Conservation (phyloP, 2,113 vertebrate species). For the Aspiorhynchus laticeps region DNA sequence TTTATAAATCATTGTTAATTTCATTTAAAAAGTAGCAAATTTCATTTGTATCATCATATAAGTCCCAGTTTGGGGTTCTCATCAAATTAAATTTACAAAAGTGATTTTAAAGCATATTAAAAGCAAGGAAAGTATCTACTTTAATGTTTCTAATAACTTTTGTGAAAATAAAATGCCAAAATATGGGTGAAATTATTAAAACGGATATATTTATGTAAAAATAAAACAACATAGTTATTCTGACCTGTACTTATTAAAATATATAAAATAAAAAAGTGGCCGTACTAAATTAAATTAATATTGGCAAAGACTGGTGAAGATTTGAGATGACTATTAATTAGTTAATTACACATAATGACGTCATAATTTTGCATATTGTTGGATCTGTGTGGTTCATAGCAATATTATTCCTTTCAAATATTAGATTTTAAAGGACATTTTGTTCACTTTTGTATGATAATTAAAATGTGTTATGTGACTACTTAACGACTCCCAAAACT, state of each 20-base stretch:
- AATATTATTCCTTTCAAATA: neutral
- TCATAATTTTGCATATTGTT: neutral
- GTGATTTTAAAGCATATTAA: too few species aligned
- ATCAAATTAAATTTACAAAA: too few species aligned
- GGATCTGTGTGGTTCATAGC: neutral
- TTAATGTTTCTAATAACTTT: neutral
- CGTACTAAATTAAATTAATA: neutral
- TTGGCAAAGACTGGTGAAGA: too few species aligned
- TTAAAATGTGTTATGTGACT: neutral
- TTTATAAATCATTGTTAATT: neutral
- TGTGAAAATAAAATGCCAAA: neutral
- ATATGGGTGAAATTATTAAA: neutral
- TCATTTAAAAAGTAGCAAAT: neutral
- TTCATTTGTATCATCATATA: too few species aligned
- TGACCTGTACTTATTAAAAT: neutral
- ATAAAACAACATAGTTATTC: neutral
- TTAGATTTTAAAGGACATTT: neutral
- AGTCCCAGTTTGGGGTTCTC: too few species aligned
- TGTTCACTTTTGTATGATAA: too few species aligned
- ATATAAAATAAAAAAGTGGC: neutral
- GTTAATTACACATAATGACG: too few species aligned
- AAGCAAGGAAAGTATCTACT: too few species aligned
- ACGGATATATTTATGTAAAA: neutral
- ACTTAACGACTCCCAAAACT: neutral
- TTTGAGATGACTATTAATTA: too few species aligned